Evolutionary conservation across 2,888 invertebrate genomes (phyloP), one percentile per base, ranked within the genome.

Genomic region (Xanthia togata): DNA sequence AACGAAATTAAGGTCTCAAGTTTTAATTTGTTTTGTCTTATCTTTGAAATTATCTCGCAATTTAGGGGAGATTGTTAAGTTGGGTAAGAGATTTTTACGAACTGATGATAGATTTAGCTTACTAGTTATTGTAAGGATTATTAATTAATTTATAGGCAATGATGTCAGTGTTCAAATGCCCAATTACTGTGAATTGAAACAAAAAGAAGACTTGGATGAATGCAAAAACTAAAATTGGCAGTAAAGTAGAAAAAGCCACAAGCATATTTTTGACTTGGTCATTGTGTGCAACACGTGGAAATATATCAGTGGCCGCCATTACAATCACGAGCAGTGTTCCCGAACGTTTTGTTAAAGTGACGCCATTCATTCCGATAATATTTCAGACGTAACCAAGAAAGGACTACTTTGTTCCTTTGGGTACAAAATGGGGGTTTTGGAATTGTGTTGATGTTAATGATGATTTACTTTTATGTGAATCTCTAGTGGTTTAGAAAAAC

Each of bases 1-100:
- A 78, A 82, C 50, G 76, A 81, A 84, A 88, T 88, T 80, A 85
- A 81, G 76, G 70, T 76, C 70, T 69, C 53, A 83, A 87, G 80
- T 87, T 87, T 88, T 87, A 86, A 86, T 88, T 88, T 87, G 80
- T 87, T 88, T 86, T 78, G 82, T 79, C 72, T 88, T 87, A 88
- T 87, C 88, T 86, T 67, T 71, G 68, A 77, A 87, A 82, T 74
- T n/a, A n/a, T 81, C 71, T 73, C 73, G 64, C 71, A 78, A 87
- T 78, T 81, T 74, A 57, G 50, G 38, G 47, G 72, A 78, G 78
- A 78, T 82, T 83, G 69, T 64, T 73, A 74, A 81, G 67, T 83
- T 72, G 47, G 26, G 38, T 50, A 62, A 68, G n/a, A 69, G 64
- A n/a, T 60, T 65, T 70, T 76, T 31, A 57, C 20, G 26, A 60